Evolutionary conservation across 2,888 invertebrate species (phyloP).

Genomic region (Coleophora deauratella): DNA sequence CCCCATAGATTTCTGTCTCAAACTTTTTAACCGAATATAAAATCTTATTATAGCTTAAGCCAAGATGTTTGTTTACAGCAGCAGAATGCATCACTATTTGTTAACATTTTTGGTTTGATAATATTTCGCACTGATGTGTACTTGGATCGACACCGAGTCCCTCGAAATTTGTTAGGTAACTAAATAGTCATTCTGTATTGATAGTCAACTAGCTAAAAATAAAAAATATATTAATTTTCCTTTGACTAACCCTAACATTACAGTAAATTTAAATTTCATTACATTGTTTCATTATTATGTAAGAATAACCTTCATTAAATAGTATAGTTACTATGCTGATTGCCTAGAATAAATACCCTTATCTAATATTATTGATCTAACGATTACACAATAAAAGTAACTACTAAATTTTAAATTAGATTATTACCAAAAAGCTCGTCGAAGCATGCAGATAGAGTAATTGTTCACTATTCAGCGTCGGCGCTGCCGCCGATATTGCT

Average conservation of each 20-base stretch:
- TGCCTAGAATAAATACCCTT: constrained; percentile 73
- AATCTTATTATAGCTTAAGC: constrained; percentile 70
- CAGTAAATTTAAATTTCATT: constrained; percentile 57
- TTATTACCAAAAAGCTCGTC: constrained; percentile 75
- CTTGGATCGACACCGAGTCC: constrained; percentile 33
- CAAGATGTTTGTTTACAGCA: constrained; percentile 69
- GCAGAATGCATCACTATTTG: constrained; percentile 68
- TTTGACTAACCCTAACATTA: constrained; percentile 61
- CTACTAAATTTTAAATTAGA: constrained; percentile 70
- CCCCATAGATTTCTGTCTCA: constrained; percentile 54
- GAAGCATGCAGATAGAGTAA: constrained; percentile 72
- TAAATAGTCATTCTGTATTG: constrained; percentile 54
- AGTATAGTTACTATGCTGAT: constrained; percentile 67
- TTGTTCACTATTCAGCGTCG: constrained; percentile 66
- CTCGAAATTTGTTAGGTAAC: constrained; percentile 42
- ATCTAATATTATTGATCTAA: constrained; percentile 67
- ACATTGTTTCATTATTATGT: constrained; percentile 67
- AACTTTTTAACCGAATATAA: constrained; percentile 54
- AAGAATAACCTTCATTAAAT: constrained; percentile 63
- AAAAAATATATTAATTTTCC: constrained; percentile 72
- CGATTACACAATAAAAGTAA: constrained; percentile 70
- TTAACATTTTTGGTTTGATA: constrained; percentile 73
- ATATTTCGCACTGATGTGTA: constrained; percentile 59
- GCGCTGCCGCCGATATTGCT: constrained; percentile 53
- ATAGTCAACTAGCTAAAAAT: constrained; percentile 72